Base-by-base conservation (phyloP, 1,140 invertebrate species). In the Orius insidiosus region DNA sequence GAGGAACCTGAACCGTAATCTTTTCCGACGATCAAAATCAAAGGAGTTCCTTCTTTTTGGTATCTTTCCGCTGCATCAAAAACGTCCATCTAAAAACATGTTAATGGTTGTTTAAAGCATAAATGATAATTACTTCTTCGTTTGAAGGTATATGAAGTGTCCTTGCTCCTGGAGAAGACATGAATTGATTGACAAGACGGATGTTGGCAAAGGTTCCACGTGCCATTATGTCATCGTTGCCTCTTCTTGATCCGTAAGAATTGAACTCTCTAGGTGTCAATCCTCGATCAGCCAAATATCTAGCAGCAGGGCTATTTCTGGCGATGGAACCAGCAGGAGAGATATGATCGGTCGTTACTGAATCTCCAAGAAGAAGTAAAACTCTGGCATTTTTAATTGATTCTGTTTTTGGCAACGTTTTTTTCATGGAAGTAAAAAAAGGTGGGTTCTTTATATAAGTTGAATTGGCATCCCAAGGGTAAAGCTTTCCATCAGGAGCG, bases 191-290 rank as follows among this genome's bases (percentile, higher is more conserved):
- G 1, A 95, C 71, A 16, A 98, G 64, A 13, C 95, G 78, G 60
- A 97, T 97, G 65, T 99, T 98, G 32, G 93, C 94, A 66, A 99
- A 99, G 1, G 95, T 98, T 11, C 95, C 93, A 24, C 95, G 72
- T 0, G 79, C 77, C 95, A 98, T 98, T 8, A 98, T 77, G 15
- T 80, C 88, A 66, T 98, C 93, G 63, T 98, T 93, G 30, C 95
- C 94, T 57, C 94, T 75, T 9, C 94, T 72, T 1, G 92, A 88
- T 0, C 95, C 95, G 65, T 98, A 98, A 0, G 93, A 97, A 67
- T 98, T 98, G 61, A 97, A 98, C 56, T 98, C 89, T 52, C 79
- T 75, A 0, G 92, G 87, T 0, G 82, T 85, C 3, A 98, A 86
- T 78, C 84, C 85, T 56, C 72, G 70, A 41, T 67, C 64, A 0